These are phyloP conservation scores for Silurus lanzhouensis DNA, from an alignment of 2,797 vertebrate species.

Conservation along the genomic window DNA sequence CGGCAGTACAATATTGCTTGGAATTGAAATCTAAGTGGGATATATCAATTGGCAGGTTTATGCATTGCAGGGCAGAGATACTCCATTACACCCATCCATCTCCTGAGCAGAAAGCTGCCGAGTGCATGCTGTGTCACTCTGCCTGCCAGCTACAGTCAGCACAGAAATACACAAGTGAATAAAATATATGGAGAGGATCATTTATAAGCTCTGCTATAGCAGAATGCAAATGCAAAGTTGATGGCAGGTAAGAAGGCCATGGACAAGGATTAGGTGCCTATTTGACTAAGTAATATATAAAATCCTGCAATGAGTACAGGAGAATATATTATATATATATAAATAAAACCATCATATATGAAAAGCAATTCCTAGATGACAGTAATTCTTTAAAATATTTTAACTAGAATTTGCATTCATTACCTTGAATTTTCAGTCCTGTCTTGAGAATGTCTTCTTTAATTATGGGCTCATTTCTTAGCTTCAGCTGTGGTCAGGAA, in stretches of 20 bases:
- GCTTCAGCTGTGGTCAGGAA: slow-evolving; percentile 23
- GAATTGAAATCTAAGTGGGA: slow-evolving; percentile 26
- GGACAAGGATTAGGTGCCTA: not conserved
- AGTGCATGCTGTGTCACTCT: not conserved
- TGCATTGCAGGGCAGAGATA: slow-evolving; percentile 50
- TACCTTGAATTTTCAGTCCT: not conserved
- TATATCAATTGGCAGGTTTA: slow-evolving; percentile 28
- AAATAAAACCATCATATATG: not conserved
- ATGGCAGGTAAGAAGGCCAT: not conserved
- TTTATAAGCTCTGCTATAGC: not conserved
- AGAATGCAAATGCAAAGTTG: not conserved
- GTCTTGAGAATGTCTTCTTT: slow-evolving; percentile 15
- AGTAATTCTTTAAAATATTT: not conserved
- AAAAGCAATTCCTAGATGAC: not conserved
- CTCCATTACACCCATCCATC: slow-evolving; percentile 65
- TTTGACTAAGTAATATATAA: not conserved
- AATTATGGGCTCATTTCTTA: slow-evolving; percentile 10
- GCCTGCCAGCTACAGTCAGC: slow-evolving; percentile 23
- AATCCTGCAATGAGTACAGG: not conserved
- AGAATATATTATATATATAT: not conserved
- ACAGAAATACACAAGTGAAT: slow-evolving; percentile 9
- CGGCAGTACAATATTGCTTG: not conserved
- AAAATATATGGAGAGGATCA: not conserved
- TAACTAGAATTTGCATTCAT: not conserved
- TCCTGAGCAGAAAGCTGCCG: slow-evolving; percentile 47